Evolutionary conservation across 2,888 invertebrate species (phyloP), one percentile per base, ranked within the genome.

Genomic region (Megalurothrips usitatus): DNA sequence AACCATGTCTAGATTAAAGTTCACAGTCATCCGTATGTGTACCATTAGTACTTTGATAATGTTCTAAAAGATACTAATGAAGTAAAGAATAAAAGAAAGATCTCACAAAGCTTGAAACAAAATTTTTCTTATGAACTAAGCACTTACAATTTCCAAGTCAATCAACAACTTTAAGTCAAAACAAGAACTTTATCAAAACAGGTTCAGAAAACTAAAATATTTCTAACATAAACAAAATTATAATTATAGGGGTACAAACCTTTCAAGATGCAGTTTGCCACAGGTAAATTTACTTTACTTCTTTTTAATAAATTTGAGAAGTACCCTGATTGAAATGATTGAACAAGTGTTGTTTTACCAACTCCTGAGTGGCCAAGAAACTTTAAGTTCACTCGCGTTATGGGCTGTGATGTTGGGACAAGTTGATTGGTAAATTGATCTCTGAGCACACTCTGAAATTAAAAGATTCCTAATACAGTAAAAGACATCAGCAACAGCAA

Each of bases 351-450:
- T 10, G 92, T 90, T 87, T 94, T 94, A n/a, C 94, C 94, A 3
- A 91, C 91, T 0, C 92, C 92, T 81, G 92, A 92, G 84, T 92
- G 91, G 0, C 94, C 94, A 84, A 94, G 89, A 79, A 94, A 86
- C 84, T 94, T 91, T 81, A 94, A 86, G 84, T 92, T 93, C 82
- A 94, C 89, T 68, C 92, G 89, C 78, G 90, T 87, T 68, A 91
- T 88, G 49, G 90, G 88, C 84, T 89, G 88, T 58, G 89, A 88
- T 8, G 90, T 90, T 17, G 91, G 90, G 83, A 91, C 89, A 82
- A 94, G 86, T 87, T 94, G 94, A 82, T 90, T 89, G 81, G 91
- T 90, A 84, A 88, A 91, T 82, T 88, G 87, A 84, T 91, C 90
- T 49, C 78, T 19, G 28, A 79, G 26, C 49, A 79, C 63, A 79